phyloP scores from a whole-genome alignment of 2,797 vertebrate species.

The Peromyscus aztecus region DNA sequence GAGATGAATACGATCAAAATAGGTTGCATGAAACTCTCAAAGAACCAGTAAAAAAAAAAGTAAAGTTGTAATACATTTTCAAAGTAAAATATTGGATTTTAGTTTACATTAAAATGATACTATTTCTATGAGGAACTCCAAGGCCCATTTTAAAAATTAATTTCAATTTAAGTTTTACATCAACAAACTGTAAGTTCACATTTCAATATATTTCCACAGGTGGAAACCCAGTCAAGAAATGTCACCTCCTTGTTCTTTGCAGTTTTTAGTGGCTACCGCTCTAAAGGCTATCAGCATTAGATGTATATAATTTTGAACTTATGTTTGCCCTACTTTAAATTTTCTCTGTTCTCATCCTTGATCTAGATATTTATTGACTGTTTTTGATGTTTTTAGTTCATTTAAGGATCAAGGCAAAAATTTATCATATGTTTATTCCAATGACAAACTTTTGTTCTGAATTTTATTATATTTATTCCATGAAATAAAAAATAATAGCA shows the following conservation, averaged over 20 bases:
- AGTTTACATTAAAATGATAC: neutral
- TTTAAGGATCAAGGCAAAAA: constrained; percentile 17
- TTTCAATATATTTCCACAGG: neutral
- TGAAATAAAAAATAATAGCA: constrained; percentile 40
- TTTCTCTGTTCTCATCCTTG: neutral
- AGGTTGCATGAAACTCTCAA: neutral
- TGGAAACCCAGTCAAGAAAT: constrained; percentile 25
- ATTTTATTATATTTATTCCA: constrained; percentile 21
- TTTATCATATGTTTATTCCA: neutral
- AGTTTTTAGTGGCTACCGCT: neutral
- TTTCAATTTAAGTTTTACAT: constrained; percentile 20
- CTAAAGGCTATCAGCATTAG: neutral
- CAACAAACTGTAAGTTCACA: neutral
- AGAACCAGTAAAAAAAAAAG: neutral
- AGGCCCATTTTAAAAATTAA: neutral
- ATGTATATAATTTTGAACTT: neutral
- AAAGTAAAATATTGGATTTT: constrained; percentile 31
- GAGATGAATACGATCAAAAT: neutral
- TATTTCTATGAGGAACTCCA: neutral
- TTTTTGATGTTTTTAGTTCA: neutral
- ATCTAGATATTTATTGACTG: neutral
- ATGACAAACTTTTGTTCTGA: neutral
- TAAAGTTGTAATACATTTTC: neutral
- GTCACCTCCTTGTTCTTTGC: neutral
- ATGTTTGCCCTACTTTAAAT: neutral